Evolutionary conservation across 2,113 vertebrate species (phyloP).

Genomic region (Romanogobio albipinnatus): DNA sequence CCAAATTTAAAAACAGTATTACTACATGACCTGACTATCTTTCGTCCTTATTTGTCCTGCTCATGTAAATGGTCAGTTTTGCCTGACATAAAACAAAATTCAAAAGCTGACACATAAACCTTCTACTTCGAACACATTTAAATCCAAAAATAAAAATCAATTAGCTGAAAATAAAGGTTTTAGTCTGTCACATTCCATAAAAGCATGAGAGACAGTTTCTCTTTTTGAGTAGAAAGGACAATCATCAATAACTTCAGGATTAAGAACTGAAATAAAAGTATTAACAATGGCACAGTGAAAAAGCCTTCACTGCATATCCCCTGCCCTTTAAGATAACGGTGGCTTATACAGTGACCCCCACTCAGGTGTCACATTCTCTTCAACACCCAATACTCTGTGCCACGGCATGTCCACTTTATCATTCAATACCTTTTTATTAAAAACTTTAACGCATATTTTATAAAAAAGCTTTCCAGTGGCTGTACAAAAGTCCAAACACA

Average conservation of each 20-base stretch:
- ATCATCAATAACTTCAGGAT: neutral
- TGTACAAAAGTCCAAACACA: neutral
- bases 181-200: constrained; percentile 2
- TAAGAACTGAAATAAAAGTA: neutral
- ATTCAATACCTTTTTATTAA: neutral
- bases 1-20: no score
- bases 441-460: constrained; percentile 6
- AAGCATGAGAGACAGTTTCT: neutral
- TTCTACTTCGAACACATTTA: neutral
- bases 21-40: no score
- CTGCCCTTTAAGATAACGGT: neutral
- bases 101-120: neutral
- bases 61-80: neutral
- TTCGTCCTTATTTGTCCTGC: neutral
- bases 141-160: neutral
- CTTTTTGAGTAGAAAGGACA: neutral
- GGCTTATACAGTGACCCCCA: constrained; percentile 2
- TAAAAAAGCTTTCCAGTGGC: neutral
- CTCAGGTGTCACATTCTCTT: neutral
- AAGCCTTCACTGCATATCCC: neutral
- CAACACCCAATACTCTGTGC: neutral
- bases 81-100: neutral
- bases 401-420: neutral
- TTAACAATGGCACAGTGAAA: neutral
- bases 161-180: neutral